A percentile compares a stretch with the other conserved stretches of the same genome.
phyloP scores from a whole-genome alignment of 2,888 invertebrate species.

The Xestia c-nigrum region DNA sequence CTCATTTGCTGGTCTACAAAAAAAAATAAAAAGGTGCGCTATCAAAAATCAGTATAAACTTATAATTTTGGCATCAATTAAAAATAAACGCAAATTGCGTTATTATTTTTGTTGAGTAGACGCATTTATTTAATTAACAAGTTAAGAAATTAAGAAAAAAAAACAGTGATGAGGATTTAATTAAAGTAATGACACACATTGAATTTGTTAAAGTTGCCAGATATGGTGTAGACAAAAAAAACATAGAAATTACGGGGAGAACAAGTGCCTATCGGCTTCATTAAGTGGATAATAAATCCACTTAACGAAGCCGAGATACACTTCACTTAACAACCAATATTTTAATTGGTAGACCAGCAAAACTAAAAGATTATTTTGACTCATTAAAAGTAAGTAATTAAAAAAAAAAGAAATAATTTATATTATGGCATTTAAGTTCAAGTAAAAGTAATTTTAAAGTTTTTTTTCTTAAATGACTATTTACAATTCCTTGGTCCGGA shows the following conservation, averaged over 20 bases:
- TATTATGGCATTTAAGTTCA: conserved; percentile 63
- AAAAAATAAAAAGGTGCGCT: not conserved
- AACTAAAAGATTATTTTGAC: conserved; percentile 13
- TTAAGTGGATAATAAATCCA: too few relatives aligned
- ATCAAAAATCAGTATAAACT: not conserved
- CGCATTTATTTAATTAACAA: too few relatives aligned
- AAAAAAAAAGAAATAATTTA: conserved; percentile 61
- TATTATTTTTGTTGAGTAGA: too few relatives aligned
- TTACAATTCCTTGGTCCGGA: conserved; percentile 59
- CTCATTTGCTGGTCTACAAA: not conserved
- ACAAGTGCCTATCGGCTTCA: too few relatives aligned
- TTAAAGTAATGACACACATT: too few relatives aligned
- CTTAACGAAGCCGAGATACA: too few relatives aligned
- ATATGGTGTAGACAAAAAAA: too few relatives aligned
- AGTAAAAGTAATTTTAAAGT: conserved; percentile 36
- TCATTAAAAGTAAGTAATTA: conserved; percentile 27
- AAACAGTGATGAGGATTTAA: too few relatives aligned
- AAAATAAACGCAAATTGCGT: not conserved
- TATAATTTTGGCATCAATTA: not conserved
- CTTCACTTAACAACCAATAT: not conserved
- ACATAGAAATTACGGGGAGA: too few relatives aligned
- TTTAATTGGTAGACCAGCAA: conserved; percentile 15
- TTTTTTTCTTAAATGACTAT: conserved; percentile 51
- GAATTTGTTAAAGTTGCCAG: too few relatives aligned
- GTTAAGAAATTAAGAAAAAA: too few relatives aligned